Percentiles rank a stretch among this genome's conserved stretches.
Evolutionary conservation across 2,888 invertebrate genomes (phyloP).

Genomic region (Agonum fuliginosum): DNA sequence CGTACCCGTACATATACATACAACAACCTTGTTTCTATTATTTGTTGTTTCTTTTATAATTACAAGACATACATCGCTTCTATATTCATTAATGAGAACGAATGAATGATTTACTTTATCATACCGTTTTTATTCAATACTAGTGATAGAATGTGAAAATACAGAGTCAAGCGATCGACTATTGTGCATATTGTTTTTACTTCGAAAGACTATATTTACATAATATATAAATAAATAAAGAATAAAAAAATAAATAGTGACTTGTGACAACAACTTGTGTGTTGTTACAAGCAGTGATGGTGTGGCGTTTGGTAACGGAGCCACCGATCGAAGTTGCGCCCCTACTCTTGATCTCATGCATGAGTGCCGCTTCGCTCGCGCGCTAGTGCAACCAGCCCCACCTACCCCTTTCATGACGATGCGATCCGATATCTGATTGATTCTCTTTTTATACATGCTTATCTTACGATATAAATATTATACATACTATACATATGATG

Average conservation of each 20-base stretch:
- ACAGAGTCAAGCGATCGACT: conserved; percentile 51
- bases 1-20: conserved; percentile 43
- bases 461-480: conserved; percentile 53
- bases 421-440: conserved; percentile 40
- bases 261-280: conserved; percentile 23
- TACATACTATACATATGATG: conserved; percentile 51
- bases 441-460: conserved; percentile 59
- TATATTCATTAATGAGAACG: conserved; percentile 38
- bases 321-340: conserved; percentile 26
- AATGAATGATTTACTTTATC: conserved; percentile 43
- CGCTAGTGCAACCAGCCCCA: conserved; percentile 43
- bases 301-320: conserved; percentile 52
- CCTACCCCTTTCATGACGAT: conserved; percentile 37
- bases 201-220: conserved; percentile 56
- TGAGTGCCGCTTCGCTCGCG: conserved; percentile 39
- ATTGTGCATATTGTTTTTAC: conserved; percentile 57
- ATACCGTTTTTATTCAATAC: conserved; percentile 49
- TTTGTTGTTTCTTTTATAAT: conserved; percentile 43
- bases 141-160: conserved; percentile 53
- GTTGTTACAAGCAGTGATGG: conserved; percentile 44
- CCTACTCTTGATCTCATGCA: conserved; percentile 42
- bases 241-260: conserved; percentile 36
- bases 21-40: conserved; percentile 56
- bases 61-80: conserved; percentile 43
- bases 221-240: conserved; percentile 48